Base-by-base conservation (phyloP, 2,113 vertebrate species). In the Manacus vitellinus region DNA sequence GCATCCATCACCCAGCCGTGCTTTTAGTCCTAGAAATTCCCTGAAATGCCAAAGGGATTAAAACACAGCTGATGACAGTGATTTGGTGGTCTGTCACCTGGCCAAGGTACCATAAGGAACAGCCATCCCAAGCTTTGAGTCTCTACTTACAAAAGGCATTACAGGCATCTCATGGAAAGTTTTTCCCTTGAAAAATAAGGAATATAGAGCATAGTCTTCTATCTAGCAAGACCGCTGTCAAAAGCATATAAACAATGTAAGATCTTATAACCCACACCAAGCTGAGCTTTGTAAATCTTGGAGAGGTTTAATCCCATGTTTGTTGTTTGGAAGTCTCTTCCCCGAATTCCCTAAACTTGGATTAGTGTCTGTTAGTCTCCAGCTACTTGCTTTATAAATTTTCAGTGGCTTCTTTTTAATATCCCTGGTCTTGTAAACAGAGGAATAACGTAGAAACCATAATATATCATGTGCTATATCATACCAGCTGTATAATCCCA, bases 141-240 rank as follows among this genome's bases (percentile, higher is more conserved):
- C 41, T 8, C 47, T 39, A 6, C 8, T 49, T 39, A 18, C 59
- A 61, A 67, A 84, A 72, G 16, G 12, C 56, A 22, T 20, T 0
- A 0, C 2, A 35, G 25, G 31, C 49, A 52, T 3, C 67, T 47
- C 43, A 7, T 18, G 39, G 30, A 3, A 31, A 37, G 4, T 5
- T 43, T 51, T 72, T 12, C 31, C 22, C n/a, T 55, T 54, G 24
- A 46, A 87, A 78, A 76, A 12, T 6, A 46, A 49, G 27, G 30
- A 73, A 28, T 68, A 12, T 6, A 43, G 21, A 28, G 7, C 33
- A 2, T 23, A 18, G n/a, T 6, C 25, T 43, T 25, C 8, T 10
- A 23, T 9, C 23, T 56, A 77, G 11, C 39, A 41, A 70, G 46
- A 49, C 1, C 8, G 7, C 39, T 12, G 56, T 78, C 39, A 62